These are phyloP conservation scores for Chionomys nivalis DNA, from an alignment of 2,113 vertebrate species.

Conservation along the genomic window DNA sequence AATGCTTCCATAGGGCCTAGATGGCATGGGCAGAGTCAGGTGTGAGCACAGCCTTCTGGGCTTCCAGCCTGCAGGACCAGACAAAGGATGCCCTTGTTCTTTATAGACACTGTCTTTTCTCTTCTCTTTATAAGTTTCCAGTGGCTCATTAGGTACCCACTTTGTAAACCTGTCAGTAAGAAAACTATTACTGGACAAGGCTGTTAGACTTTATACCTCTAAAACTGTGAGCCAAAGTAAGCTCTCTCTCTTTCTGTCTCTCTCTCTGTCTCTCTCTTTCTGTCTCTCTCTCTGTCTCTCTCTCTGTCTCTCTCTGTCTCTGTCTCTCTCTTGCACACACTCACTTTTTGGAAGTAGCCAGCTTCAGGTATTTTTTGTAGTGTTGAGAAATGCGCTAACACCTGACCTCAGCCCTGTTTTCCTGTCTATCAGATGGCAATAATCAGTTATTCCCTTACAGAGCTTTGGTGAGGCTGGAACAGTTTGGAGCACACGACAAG, in stretches of 20 bases:
- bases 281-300: too few relatives aligned
- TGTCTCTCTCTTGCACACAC: too few relatives aligned
- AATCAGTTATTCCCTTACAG: not conserved
- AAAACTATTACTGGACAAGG: not conserved
- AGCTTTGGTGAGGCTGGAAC: not conserved
- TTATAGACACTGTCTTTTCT: not conserved
- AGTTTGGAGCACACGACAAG: not conserved
- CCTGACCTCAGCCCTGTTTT: not conserved
- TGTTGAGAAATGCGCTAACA: not conserved
- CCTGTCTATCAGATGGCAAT: not conserved
- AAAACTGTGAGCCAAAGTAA: not conserved
- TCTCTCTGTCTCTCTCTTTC: fast-evolving
- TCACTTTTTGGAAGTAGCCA: not conserved
- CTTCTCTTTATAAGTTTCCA: not conserved
- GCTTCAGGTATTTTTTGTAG: not conserved
- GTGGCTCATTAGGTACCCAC: not conserved
- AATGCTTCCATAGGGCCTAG: not conserved
- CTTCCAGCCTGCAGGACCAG: not conserved
- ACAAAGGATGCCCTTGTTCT: not conserved
- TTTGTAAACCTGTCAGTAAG: not conserved
- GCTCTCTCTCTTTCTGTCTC: fast-evolving
- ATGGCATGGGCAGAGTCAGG: fast-evolving
- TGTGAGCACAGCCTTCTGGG: not conserved
- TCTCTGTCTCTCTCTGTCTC: fast-evolving
- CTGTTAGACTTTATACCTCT: not conserved